Percentiles rank a stretch among this genome's conserved stretches.
phyloP scores from a whole-genome alignment of 2,888 invertebrate species.

The Ceratothoa steindachneri region DNA sequence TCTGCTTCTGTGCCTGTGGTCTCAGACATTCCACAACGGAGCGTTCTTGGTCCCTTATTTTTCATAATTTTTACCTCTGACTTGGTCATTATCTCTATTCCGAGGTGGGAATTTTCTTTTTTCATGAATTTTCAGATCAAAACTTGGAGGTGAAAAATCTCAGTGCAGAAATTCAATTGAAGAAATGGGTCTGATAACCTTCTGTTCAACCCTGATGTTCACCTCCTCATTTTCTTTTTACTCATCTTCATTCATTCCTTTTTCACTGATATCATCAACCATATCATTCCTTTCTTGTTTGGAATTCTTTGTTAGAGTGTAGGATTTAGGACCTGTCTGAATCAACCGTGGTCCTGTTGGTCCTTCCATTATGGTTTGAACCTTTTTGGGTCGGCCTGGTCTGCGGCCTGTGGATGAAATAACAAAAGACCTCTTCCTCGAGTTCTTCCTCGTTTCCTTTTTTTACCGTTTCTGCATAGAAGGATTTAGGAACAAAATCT shows the following conservation, averaged over 20 bases:
- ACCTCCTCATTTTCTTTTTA: background rate
- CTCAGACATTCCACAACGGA: too few species aligned
- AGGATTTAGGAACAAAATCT: background rate
- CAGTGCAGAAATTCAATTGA: background rate
- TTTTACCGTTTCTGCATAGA: conserved; percentile 21
- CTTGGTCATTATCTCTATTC: conserved; percentile 3
- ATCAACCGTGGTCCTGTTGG: conserved; percentile 45
- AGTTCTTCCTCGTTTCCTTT: conserved; percentile 37
- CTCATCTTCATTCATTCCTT: background rate
- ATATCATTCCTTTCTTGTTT: background rate
- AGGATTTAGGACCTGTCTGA: conserved; percentile 32
- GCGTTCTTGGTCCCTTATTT: too few species aligned
- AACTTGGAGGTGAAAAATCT: background rate
- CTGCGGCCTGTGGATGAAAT: conserved; percentile 39
- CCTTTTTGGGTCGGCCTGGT: conserved; percentile 43
- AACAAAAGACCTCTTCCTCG: conserved; percentile 31
- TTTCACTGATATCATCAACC: background rate
- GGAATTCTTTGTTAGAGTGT: background rate
- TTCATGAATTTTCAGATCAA: background rate
- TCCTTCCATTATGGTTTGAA: conserved; percentile 40
- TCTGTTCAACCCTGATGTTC: background rate
- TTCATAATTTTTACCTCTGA: too few species aligned
- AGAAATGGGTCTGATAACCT: background rate
- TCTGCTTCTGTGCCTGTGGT: too few species aligned
- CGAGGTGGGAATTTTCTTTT: conserved; percentile 11